Evolutionary conservation across 2,888 invertebrate species (phyloP), one percentile per base, ranked within the genome.

Genomic region (Fissipunctia ypsillon): DNA sequence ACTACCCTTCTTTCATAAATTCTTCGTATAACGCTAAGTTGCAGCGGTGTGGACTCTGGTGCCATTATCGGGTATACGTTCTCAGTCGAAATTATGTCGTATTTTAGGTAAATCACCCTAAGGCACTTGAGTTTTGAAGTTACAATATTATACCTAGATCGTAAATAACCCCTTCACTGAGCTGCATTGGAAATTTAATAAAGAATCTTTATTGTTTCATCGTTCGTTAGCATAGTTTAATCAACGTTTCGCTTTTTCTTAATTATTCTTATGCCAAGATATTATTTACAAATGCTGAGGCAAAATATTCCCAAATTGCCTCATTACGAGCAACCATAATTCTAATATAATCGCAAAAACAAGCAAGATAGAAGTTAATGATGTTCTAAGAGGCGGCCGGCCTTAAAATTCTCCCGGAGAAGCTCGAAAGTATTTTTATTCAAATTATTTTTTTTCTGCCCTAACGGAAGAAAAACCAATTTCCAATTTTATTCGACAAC

Each of bases 21-120:
- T 31, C 31, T 3, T 31, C 31, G 31, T 3, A 31, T 31, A 4
- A 31, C 31, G 31, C 31, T 31, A 31, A 31, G 31, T 31, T 31
- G 31, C 31, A 31, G 31, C 31, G 4, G 31, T 31, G 31, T 31
- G 31, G 31, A 31, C 31, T 31, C n/a, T n/a, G n/a, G n/a, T n/a
- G n/a, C n/a, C n/a, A n/a, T n/a, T n/a, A n/a, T n/a, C n/a, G n/a
- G n/a, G n/a, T n/a, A n/a, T n/a, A n/a, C n/a, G n/a, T n/a, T n/a
- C 56, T 38, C 28, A 68, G 48, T 50, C 1, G 66, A 80, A 84
- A 80, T 82, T 83, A 87, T 86, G 82, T 76, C 84, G 87, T 87
- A 88, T 83, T 85, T 87, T 83, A 86, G 56, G 76, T 77, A 83
- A 88, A 88, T 84, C 69, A 50, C 22, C 54, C 43, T n/a, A 76